Conservation (phyloP, 2,888 invertebrate species). For the Lochmaea capreae region DNA sequence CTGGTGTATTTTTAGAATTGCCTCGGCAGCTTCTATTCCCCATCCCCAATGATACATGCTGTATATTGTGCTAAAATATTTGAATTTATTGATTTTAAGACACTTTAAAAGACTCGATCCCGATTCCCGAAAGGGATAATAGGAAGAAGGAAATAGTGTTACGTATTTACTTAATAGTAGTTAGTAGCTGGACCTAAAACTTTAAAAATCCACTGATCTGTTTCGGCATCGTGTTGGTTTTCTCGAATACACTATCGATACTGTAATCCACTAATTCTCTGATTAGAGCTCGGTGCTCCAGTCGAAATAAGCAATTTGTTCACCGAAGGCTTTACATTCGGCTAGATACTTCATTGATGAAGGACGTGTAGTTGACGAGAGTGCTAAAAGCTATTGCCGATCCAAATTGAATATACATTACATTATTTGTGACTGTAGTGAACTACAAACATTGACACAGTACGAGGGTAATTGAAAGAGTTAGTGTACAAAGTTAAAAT, state of each 20-base stretch:
- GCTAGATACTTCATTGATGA: slow-evolving; percentile 17
- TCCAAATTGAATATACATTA: slow-evolving; percentile 16
- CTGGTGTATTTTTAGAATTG: too few relatives aligned
- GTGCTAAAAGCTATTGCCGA: slow-evolving; percentile 15
- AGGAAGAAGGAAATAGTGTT: too few relatives aligned
- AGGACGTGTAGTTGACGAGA: slow-evolving; percentile 6
- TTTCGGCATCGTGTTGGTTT: slow-evolving; percentile 54
- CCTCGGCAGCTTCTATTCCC: too few relatives aligned
- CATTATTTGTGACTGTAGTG: slow-evolving; percentile 9
- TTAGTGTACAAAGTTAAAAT: background rate
- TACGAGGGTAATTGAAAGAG: slow-evolving; percentile 2
- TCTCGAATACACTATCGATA: slow-evolving; percentile 60
- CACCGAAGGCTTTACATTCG: slow-evolving; percentile 21
- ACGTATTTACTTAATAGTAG: too few relatives aligned
- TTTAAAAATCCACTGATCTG: slow-evolving; percentile 11
- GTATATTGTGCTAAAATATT: too few relatives aligned
- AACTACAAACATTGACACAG: slow-evolving; percentile 1
- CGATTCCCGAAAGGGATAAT: too few relatives aligned
- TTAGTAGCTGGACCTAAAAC: too few relatives aligned
- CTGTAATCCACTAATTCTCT: slow-evolving; percentile 52
- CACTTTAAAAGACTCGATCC: too few relatives aligned
- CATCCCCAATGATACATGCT: too few relatives aligned
- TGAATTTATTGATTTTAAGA: too few relatives aligned
- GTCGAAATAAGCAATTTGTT: slow-evolving; percentile 30
- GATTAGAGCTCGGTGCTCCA: background rate